These are phyloP conservation scores for Campaea margaritaria DNA, from an alignment of 2,888 invertebrate genomes.

Conservation along the genomic window DNA sequence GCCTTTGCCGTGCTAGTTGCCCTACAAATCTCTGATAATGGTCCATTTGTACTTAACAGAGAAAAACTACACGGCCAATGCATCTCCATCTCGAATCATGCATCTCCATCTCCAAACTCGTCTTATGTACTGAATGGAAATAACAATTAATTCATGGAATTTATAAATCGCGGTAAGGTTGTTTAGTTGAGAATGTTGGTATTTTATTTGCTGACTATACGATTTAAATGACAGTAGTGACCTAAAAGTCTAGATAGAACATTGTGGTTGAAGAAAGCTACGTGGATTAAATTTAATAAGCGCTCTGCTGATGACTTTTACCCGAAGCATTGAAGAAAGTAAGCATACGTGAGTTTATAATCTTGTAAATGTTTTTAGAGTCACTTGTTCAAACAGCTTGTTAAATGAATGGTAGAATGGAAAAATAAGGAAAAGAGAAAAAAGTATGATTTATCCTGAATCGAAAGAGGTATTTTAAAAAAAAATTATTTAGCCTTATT, in stretches of 20 bases:
- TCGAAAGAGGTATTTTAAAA: no score
- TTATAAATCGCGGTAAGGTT: conserved; percentile 13
- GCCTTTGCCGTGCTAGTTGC: no score
- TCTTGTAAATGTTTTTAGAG: background rate
- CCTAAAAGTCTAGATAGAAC: conserved; percentile 25
- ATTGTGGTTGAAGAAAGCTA: conserved; percentile 24
- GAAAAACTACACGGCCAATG: background rate
- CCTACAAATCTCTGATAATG: no score
- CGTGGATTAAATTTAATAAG: conserved; percentile 15
- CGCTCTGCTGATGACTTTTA: conserved; percentile 7
- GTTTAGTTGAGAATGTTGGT: conserved; percentile 8
- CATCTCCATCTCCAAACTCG: conserved; percentile 4
- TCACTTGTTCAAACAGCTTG: no score
- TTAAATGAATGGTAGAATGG: no score
- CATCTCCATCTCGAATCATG: background rate
- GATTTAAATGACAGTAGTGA: conserved; percentile 17
- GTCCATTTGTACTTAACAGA: no score
- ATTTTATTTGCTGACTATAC: conserved; percentile 6
- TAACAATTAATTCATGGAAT: conserved; percentile 19
- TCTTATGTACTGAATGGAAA: conserved; percentile 5
- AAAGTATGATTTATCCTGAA: no score
- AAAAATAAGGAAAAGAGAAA: no score
- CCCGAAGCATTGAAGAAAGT: conserved; percentile 1
- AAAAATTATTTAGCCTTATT: no score
- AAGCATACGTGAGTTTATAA: background rate